These are phyloP conservation scores for Dynastes tityus DNA, from an alignment of 2,888 invertebrate genomes.

Conservation along the genomic window DNA sequence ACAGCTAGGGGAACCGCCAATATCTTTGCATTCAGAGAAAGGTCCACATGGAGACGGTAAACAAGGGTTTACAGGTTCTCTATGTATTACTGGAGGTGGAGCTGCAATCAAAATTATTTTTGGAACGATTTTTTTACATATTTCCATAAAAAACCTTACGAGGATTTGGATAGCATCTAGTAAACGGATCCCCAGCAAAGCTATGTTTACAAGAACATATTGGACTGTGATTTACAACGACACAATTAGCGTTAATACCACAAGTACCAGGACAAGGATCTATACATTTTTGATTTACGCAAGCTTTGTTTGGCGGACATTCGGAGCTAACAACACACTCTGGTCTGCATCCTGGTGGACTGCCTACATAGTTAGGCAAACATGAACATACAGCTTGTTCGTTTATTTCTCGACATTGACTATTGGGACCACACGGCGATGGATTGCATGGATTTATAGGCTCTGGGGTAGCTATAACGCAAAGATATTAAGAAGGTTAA, in stretches of 20 bases:
- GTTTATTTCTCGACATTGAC: conserved; percentile 79
- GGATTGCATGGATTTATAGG: conserved; percentile 77
- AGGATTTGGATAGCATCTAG: conserved; percentile 71
- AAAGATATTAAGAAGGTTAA: background rate
- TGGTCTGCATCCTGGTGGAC: conserved; percentile 79
- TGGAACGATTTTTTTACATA: background rate
- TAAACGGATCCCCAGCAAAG: conserved; percentile 84
- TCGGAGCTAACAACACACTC: conserved; percentile 80
- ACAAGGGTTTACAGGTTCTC: conserved; percentile 68
- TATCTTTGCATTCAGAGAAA: conserved; percentile 74
- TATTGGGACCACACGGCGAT: conserved; percentile 86
- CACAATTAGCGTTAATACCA: conserved; percentile 82
- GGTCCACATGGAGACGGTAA: conserved; percentile 74
- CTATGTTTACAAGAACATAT: conserved; percentile 80
- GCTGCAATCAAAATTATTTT: conserved; percentile 49
- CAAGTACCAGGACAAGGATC: conserved; percentile 86
- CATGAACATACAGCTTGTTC: conserved; percentile 80
- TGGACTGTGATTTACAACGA: conserved; percentile 83
- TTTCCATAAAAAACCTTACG: conserved; percentile 62
- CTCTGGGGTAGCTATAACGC: conserved; percentile 57
- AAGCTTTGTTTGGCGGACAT: conserved; percentile 76
- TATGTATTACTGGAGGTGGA: conserved; percentile 42
- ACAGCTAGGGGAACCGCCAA: conserved; percentile 77
- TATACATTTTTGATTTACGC: conserved; percentile 77
- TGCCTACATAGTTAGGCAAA: conserved; percentile 79